Percentiles rank a stretch among this genome's conserved stretches.
phyloP scores from a whole-genome alignment of 1,140 invertebrate genomes.

The Bicyclus anynana region DNA sequence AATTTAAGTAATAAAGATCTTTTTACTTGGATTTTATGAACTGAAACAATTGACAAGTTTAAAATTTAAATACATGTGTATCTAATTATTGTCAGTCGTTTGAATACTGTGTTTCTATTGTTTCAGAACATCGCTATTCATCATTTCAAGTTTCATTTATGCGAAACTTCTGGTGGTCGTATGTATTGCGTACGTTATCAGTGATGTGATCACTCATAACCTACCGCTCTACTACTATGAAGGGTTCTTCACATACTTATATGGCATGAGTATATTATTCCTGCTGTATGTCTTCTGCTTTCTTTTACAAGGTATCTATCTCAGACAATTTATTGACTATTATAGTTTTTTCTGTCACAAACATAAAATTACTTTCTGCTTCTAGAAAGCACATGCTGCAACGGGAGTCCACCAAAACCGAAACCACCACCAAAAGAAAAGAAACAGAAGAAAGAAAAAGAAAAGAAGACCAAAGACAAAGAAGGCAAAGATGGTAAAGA shows the following conservation, averaged over 20 bases:
- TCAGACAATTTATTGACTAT: background rate
- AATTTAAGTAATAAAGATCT: no score
- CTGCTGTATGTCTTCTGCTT: constrained; percentile 98
- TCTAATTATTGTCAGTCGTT: no score
- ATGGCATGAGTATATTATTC: constrained; percentile 96
- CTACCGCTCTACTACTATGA: constrained; percentile 94
- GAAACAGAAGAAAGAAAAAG: constrained; percentile 85
- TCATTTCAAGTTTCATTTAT: constrained; percentile 96
- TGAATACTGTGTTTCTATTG: constrained; percentile 31
- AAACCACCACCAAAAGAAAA: constrained; percentile 84
- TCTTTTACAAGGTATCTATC: constrained; percentile 85
- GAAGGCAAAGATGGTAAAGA: constrained; percentile 79
- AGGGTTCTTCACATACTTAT: constrained; percentile 98
- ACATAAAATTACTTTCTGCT: background rate
- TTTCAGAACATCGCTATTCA: constrained; percentile 94
- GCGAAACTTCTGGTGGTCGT: constrained; percentile 94
- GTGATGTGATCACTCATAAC: constrained; percentile 94
- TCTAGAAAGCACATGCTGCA: constrained; percentile 88
- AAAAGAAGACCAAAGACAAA: constrained; percentile 82
- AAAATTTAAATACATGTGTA: no score
- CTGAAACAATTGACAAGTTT: no score
- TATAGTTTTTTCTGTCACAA: no score
- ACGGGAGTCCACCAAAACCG: constrained; percentile 81
- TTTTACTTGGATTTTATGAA: no score
- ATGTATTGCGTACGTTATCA: constrained; percentile 94